Base-by-base conservation (phyloP, 23 tunicate species). In the Clavelina lepadiformis region DNA sequence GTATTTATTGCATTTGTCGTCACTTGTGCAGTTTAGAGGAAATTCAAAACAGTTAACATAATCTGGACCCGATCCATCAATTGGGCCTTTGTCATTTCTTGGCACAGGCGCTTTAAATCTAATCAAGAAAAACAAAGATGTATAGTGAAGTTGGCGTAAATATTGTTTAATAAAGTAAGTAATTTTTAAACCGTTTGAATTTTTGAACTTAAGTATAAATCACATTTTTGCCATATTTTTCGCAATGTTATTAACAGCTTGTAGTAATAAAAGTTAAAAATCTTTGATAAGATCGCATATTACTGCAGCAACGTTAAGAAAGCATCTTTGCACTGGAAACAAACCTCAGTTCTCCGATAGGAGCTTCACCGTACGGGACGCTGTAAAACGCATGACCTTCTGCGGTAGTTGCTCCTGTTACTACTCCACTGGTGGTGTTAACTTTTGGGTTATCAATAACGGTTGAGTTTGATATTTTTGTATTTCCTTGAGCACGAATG, bases 311-410 rank as follows among this genome's bases (percentile, higher is more conserved):
- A 11, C 15, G 15, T 11, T 11, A 11, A 41, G 15, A 41, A 41
- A 41, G 49, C 49, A 41, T 11, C 49, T 52, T 52, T 5, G 24
- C 5, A 7, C 24, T 26, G 20, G n/a, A 52, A 6, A 36, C 50
- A 24, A 24, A 66, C 72, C 72, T 66, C 45, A 66, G 29, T 5
- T 66, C 26, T 23, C 34, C 34, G 18, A 46, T 28, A 7, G 96
- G 87, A 2, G 81, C 67, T 50, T 63, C 72, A 27, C 79, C 97
- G 36, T 74, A 89, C 0, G 89, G 97, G 31, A 89, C 51, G 51
- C 86, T 55, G 52, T 75, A 81, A 46, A 89, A 89, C 23, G 83
- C 69, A 64, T 89, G 97, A 32, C 79, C 77, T 71, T 74, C 73
- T 30, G 77, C 58, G 32, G 44, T 27, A 27, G 79, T 75, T 35